phyloP scores from a whole-genome alignment of 2,113 vertebrate species.

The Zosterops borbonicus region DNA sequence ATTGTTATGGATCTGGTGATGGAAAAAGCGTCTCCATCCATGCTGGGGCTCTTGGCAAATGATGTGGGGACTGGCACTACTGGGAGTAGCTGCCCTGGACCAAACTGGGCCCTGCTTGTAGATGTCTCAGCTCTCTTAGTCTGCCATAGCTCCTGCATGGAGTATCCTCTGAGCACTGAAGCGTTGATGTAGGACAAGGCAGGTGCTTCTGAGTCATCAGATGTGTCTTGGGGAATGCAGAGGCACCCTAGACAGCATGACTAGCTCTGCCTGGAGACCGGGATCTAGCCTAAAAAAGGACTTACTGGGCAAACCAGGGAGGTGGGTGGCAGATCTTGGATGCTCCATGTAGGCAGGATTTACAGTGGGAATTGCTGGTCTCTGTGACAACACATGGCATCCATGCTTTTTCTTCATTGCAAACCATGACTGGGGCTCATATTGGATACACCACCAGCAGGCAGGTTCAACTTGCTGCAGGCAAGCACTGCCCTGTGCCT shows the following conservation, averaged over 20 bases:
- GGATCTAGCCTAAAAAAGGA: background rate
- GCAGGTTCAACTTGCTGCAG: background rate
- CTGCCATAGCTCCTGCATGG: background rate
- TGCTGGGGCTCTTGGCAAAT: background rate
- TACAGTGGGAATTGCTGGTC: accelerated
- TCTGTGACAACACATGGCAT: background rate
- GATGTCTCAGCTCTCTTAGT: background rate
- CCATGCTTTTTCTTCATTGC: background rate
- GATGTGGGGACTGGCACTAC: background rate
- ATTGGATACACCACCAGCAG: background rate
- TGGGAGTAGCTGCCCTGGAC: background rate
- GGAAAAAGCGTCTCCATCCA: background rate
- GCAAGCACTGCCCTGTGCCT: background rate
- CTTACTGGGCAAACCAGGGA: background rate
- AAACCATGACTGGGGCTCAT: background rate
- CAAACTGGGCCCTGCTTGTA: background rate
- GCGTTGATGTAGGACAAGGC: accelerated
- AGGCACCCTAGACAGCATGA: background rate
- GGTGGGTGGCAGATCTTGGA: background rate
- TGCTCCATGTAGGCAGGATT: background rate
- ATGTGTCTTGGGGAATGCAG: background rate
- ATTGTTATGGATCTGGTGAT: background rate
- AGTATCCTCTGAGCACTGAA: background rate
- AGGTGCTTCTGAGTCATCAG: background rate
- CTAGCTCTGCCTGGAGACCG: background rate